Base-by-base conservation (phyloP, 2,797 vertebrate species). In the Molossus alvarezi region DNA sequence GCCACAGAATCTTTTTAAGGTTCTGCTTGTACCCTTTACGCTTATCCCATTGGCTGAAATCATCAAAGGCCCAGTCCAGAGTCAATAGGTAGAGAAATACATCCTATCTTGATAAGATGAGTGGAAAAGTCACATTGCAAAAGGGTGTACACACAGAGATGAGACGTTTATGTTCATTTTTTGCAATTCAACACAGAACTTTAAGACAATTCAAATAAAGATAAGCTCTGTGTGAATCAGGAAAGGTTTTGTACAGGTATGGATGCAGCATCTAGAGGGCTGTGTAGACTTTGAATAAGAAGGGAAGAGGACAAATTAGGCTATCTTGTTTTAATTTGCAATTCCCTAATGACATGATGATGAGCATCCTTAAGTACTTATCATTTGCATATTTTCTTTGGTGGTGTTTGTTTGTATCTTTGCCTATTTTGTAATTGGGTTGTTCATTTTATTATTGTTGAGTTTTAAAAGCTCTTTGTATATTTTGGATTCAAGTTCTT, bases 171-270 rank as follows among this genome's bases (percentile, higher is more conserved):
- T 72, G 23, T 7, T 90, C 45, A 64, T 62, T 65, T 92, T 91
- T 95, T 90, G 67, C 10, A 75, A 25, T 27, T 41, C 6, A 45
- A 45, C 21, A 58, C 29, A 23, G 48, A 45, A 67, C 45, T 80
- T 95, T 29, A 73, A 79, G 29, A 83, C 58, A 87, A 65, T 81
- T 86, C 51, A 73, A 90, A 88, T 79, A 60, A 80, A 79, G 27
- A 73, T 73, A 80, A 86, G 27, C 17, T 81, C 53, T 25, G 0
- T 10, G 7, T 60, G 5, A 75, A 27, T 72, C 58, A 81, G 29
- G 25, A 92, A 75, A 85, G 60, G 20, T 86, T 90, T 95, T 81
- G 57, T 57, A 41, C 18, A 25, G 69, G 12, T 71, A 23, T 29
- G 4, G 27, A 27, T 33, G 9, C 11, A 77, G 45, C 51, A 84